phyloP scores from a whole-genome alignment of 2,113 vertebrate species.

The Lophius piscatorius region DNA sequence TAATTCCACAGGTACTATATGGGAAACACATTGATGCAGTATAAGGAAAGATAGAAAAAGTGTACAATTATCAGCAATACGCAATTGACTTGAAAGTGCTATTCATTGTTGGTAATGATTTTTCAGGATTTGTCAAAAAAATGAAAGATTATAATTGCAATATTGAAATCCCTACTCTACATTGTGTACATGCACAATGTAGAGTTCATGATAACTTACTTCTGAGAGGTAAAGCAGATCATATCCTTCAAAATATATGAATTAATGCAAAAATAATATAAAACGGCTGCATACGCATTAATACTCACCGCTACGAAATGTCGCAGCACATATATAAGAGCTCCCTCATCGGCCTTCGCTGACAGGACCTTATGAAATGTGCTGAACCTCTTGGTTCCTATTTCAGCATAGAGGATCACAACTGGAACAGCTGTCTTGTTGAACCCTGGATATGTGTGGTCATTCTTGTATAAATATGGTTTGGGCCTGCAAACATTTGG shows the following conservation, averaged over 20 bases:
- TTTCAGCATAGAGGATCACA: conserved; percentile 93
- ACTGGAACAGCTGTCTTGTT: conserved; percentile 84
- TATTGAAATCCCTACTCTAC: too few relatives aligned
- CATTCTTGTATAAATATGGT: conserved; percentile 89
- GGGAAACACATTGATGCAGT: too few relatives aligned
- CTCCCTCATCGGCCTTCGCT: conserved; percentile 83
- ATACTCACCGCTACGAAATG: conserved; percentile 91
- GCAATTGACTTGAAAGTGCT: too few relatives aligned
- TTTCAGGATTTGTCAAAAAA: too few relatives aligned
- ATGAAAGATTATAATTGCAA: too few relatives aligned
- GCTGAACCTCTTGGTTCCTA: conserved; percentile 91
- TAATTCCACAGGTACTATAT: too few relatives aligned
- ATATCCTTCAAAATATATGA: not conserved
- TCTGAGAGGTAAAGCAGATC: not conserved
- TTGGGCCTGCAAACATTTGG: conserved; percentile 81
- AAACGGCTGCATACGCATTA: not conserved
- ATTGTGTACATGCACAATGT: not conserved
- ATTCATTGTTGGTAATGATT: too few relatives aligned
- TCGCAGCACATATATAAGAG: conserved; percentile 89
- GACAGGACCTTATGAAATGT: conserved; percentile 89
- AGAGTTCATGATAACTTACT: not conserved
- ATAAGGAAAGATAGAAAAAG: not conserved
- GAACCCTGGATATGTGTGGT: conserved; percentile 87
- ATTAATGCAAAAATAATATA: not conserved
- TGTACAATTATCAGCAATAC: too few relatives aligned